Evolutionary conservation across 1,140 invertebrate genomes (phyloP).

Genomic region (Phthorimaea operculella): DNA sequence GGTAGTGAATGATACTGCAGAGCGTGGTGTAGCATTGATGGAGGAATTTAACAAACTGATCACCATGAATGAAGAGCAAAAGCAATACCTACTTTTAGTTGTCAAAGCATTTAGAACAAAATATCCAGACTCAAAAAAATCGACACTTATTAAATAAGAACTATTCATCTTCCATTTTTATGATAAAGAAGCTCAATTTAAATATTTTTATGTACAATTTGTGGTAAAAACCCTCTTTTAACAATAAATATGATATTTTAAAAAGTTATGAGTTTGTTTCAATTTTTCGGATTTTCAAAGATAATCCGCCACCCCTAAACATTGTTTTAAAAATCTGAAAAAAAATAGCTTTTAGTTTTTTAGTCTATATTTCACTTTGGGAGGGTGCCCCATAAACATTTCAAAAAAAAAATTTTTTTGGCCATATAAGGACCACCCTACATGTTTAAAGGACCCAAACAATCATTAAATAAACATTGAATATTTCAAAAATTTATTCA

Average conservation of each 20-base stretch:
- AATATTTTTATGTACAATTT: constrained; percentile 5
- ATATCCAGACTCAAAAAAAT: constrained; percentile 11
- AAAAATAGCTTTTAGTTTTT: constrained; percentile 2
- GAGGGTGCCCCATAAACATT: not conserved
- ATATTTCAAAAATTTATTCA: too few species aligned
- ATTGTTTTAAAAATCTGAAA: constrained; percentile 6
- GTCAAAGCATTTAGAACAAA: constrained; percentile 11
- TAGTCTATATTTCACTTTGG: not conserved
- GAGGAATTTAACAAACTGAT: constrained; percentile 26
- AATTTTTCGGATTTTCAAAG: not conserved
- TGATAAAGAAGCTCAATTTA: not conserved
- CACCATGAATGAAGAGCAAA: constrained; percentile 4
- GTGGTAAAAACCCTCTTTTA: constrained; percentile 5
- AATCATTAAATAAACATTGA: too few species aligned
- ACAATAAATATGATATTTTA: too few species aligned
- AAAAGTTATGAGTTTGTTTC: not conserved
- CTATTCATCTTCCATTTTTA: constrained; percentile 1
- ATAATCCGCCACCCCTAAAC: not conserved
- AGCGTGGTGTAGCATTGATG: constrained; percentile 27
- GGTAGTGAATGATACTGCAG: constrained; percentile 28
- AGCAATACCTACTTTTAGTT: constrained; percentile 13
- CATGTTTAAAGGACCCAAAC: too few species aligned
- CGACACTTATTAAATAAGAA: constrained; percentile 5
- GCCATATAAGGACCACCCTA: too few species aligned
- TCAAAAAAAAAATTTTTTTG: too few species aligned